Conservation (phyloP, 2,797 vertebrate species). For the Neomorphus geoffroyi region DNA sequence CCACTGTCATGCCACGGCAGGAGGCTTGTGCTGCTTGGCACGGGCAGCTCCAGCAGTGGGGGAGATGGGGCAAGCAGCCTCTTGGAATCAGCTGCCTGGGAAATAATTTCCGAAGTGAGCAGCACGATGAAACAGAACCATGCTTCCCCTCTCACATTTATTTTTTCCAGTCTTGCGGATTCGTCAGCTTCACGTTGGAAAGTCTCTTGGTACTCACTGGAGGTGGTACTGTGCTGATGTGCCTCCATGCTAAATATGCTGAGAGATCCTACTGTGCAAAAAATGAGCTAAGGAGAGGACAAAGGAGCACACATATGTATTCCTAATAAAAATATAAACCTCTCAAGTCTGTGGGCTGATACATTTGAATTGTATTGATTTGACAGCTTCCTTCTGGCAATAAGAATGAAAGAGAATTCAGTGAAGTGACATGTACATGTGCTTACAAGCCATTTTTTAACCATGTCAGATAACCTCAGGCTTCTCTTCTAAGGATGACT, state of each 20-base stretch:
- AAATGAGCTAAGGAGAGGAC: not conserved
- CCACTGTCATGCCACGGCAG: accelerated
- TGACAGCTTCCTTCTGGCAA: not conserved
- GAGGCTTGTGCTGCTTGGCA: not conserved
- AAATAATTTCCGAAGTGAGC: not conserved
- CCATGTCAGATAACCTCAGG: not conserved
- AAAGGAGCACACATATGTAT: not conserved
- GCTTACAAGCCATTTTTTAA: not conserved
- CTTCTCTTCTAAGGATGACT: not conserved
- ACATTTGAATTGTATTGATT: not conserved
- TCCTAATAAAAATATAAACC: not conserved
- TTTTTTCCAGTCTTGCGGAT: not conserved
- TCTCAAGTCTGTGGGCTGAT: not conserved
- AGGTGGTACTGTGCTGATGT: not conserved
- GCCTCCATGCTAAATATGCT: not conserved
- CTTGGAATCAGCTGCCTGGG: not conserved
- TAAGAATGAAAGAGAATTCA: not conserved
- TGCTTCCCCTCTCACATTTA: not conserved
- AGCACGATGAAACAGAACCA: not conserved
- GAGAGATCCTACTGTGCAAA: not conserved
- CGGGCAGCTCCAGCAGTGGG: accelerated
- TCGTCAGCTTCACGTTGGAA: not conserved
- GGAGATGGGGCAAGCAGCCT: not conserved
- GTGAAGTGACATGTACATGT: not conserved
- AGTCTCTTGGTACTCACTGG: not conserved